phyloP scores from a whole-genome alignment of 2,888 invertebrate species.

The Cryptus armator region DNA sequence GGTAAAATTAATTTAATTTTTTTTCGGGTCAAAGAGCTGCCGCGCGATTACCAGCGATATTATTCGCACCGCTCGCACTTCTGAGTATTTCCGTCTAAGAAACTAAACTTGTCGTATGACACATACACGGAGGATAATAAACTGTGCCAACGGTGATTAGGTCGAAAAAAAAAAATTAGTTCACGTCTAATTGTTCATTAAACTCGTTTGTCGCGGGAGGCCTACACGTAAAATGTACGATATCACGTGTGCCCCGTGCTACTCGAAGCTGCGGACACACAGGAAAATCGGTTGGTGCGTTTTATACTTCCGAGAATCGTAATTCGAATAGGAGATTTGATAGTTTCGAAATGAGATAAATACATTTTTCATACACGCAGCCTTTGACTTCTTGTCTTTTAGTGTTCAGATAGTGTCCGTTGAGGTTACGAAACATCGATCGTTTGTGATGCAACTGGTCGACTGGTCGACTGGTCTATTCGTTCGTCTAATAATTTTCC shows the following conservation, averaged over 20 bases:
- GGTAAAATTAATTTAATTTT: too few species aligned
- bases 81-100: not conserved
- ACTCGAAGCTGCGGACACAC: too few species aligned
- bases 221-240: not conserved
- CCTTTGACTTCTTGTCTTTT: constrained; percentile 60
- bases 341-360: constrained; percentile 45
- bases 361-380: constrained; percentile 32
- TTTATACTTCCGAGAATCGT: not conserved
- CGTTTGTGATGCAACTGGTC: constrained; percentile 46
- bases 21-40: too few species aligned
- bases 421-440: constrained; percentile 43
- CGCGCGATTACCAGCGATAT: not conserved
- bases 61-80: constrained; percentile 1
- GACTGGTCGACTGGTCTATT: constrained; percentile 12
- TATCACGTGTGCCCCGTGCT: not conserved
- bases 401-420: constrained; percentile 43
- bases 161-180: constrained; percentile 53
- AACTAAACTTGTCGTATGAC: not conserved
- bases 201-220: not conserved
- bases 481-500: constrained; percentile 31
- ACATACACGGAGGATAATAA: constrained; percentile 35
- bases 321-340: not conserved
- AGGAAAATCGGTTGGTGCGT: too few species aligned
- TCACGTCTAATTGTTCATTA: constrained; percentile 64
- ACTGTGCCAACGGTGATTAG: constrained; percentile 40